Evolutionary conservation across 2,888 invertebrate species (phyloP), one percentile per base, ranked within the genome.

Genomic region (Metalampra italica): DNA sequence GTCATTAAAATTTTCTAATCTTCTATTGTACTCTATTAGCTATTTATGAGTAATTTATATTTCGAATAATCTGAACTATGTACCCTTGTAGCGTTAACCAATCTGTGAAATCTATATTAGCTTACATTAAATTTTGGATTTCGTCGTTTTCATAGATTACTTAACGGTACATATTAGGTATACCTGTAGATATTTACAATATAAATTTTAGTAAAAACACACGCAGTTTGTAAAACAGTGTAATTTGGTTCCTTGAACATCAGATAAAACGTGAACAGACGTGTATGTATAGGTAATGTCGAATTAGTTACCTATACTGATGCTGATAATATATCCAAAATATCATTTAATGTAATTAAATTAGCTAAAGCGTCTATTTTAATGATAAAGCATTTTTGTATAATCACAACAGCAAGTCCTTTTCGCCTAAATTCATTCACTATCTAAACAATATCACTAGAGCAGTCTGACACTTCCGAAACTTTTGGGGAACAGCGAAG

Each of bases 381-480:
- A 22, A 22, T 22, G 71, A 84, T 87, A 86, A 88, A 89, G 86
- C 85, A 86, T 86, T 69, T 50, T 81, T 81, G 81, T 85, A 83
- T 82, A 85, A 86, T 85, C 86, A 86, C 86, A 87, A 83, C 82
- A 72, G 77, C 82, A 78, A 75, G 80, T 85, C 82, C 79, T 56
- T 73, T 75, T 73, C 71, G 66, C 66, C 72, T 75, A 72, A 70
- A 75, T 82, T 74, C 75, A 72, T 84, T 78, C 82, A 86, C 84
- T 87, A 85, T 79, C 84, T 88, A 86, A 79, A 69, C 68, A 69
- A 78, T 86, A 86, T 77, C 82, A 86, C 86, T 88, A 75, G 68
- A 84, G 82, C 77, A 82, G 88, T 88, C 83, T 81, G 75, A 68
- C 83, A 89, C 89, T 74, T 88, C 89, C 88, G 88, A 88, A 88